Conservation (phyloP, 2,113 vertebrate genomes). For the Lethenteron reissneri region DNA sequence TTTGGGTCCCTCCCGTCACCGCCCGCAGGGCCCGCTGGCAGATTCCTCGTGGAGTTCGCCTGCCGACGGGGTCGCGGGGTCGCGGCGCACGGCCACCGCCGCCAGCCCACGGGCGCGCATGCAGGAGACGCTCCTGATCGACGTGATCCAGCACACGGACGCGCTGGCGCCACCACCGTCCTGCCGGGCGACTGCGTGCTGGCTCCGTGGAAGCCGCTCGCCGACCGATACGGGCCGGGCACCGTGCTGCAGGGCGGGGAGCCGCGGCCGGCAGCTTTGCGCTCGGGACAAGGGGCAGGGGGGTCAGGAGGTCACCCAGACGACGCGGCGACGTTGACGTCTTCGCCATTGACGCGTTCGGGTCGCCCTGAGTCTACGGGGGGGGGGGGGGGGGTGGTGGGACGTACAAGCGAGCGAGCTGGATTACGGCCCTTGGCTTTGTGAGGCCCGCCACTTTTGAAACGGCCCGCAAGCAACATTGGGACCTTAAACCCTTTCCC, state of each 20-base stretch:
- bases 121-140: constrained; percentile 25
- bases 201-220: constrained; percentile 36
- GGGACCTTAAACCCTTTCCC: no score
- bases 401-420: no score
- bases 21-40: constrained; percentile 21
- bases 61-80: constrained; percentile 12
- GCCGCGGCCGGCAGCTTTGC: constrained; percentile 10
- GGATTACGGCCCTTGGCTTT: no score
- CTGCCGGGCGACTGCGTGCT: constrained; percentile 46
- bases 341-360: no score
- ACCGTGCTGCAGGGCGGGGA: constrained; percentile 27
- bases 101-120: background rate
- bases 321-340: no score
- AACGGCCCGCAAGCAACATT: no score
- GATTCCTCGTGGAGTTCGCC: constrained; percentile 39
- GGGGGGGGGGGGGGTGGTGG: no score
- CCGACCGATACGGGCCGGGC: constrained; percentile 34
- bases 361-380: no score
- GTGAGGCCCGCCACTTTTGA: no score
- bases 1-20: background rate
- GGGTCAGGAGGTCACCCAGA: no score
- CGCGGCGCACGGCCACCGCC: no score
- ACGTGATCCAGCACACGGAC: constrained; percentile 28
- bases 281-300: no score
- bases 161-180: constrained; percentile 19